These are phyloP conservation scores for Notoglanidium macrostoma DNA, from an alignment of 2,797 vertebrate species.

Conservation along the genomic window DNA sequence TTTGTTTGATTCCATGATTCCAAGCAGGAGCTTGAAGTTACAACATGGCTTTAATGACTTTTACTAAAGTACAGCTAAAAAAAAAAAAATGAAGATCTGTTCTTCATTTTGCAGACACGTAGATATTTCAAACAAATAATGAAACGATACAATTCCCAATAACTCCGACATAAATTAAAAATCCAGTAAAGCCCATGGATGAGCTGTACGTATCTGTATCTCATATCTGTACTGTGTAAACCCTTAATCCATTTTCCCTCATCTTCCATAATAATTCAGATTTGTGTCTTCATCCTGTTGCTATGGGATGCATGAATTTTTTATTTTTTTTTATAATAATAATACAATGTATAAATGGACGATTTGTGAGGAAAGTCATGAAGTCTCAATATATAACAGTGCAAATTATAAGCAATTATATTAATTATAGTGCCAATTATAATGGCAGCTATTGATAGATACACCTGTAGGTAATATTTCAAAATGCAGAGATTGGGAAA, in stretches of 20 bases:
- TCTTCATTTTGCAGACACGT: background rate
- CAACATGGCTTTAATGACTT: background rate
- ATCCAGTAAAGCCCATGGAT: no score
- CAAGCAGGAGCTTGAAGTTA: background rate
- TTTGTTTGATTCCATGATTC: background rate
- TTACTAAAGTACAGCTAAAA: background rate
- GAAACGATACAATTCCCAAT: background rate
- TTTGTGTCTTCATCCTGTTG: background rate
- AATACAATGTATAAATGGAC: background rate
- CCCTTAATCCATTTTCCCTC: background rate
- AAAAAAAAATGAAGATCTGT: background rate
- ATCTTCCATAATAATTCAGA: background rate
- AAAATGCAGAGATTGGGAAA: background rate
- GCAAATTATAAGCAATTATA: constrained; percentile 44
- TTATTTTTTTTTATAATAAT: background rate
- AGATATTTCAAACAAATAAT: background rate
- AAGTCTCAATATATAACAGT: constrained; percentile 1
- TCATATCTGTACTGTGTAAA: background rate
- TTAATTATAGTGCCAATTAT: constrained; percentile 36
- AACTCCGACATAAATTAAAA: background rate
- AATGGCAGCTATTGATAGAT: constrained; percentile 30
- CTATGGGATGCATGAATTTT: background rate
- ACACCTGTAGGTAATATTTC: constrained; percentile 31
- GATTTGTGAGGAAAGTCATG: background rate
- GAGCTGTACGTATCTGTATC: background rate